phyloP scores from a whole-genome alignment of 2,888 invertebrate species.

The Drosophila diplacantha region DNA sequence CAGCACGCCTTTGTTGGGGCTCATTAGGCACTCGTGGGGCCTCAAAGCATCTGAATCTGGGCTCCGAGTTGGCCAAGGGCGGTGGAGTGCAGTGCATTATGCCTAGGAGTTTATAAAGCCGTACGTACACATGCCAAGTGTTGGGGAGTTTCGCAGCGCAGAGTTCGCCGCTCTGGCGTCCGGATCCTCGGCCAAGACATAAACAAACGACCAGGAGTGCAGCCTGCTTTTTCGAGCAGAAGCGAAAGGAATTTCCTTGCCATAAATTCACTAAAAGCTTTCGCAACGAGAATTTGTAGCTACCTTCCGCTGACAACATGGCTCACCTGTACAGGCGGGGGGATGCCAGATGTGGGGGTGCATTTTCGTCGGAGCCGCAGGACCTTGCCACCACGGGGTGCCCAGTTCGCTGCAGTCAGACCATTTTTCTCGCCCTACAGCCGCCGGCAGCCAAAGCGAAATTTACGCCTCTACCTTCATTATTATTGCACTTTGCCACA shows the following conservation, averaged over 20 bases:
- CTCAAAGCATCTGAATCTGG: constrained; percentile 22
- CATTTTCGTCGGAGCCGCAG: constrained; percentile 19
- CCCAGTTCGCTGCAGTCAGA: constrained; percentile 36
- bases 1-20: constrained; percentile 34
- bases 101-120: constrained; percentile 41
- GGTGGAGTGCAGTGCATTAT: constrained; percentile 55
- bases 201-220: constrained; percentile 56
- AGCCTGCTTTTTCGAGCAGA: constrained; percentile 36
- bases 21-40: constrained; percentile 50
- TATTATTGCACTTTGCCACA: constrained; percentile 68
- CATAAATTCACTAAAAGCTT: constrained; percentile 73
- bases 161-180: constrained; percentile 23
- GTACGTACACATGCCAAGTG: constrained; percentile 38
- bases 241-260: constrained; percentile 65
- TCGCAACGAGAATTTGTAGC: constrained; percentile 71
- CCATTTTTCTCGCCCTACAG: constrained; percentile 36
- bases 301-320: constrained; percentile 73
- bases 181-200: constrained; percentile 44
- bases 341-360: constrained; percentile 7
- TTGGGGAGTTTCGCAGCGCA: constrained; percentile 10
- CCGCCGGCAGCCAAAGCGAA: constrained; percentile 64
- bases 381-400: constrained; percentile 33
- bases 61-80: constrained; percentile 6
- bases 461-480: constrained; percentile 72
- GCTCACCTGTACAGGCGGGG: constrained; percentile 58